Conservation (phyloP, 2,888 invertebrate species). For the Polydrusus pterygomalis region DNA sequence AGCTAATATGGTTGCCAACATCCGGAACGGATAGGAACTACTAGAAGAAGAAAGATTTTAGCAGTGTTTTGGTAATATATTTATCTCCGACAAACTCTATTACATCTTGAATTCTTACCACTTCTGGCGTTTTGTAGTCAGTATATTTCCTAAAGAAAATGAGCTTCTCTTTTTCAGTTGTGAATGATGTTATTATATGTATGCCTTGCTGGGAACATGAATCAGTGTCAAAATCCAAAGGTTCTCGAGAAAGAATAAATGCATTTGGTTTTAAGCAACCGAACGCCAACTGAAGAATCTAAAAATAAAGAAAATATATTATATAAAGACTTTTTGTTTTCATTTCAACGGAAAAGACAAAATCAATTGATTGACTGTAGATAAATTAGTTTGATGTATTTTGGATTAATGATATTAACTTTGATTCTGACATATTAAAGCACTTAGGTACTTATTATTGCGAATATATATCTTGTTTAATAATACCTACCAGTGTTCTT, state of each 20-base stretch:
- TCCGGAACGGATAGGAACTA: too few relatives aligned
- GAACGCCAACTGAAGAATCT: constrained; percentile 53
- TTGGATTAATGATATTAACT: too few relatives aligned
- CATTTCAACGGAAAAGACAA: too few relatives aligned
- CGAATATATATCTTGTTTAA: too few relatives aligned
- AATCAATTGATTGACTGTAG: too few relatives aligned
- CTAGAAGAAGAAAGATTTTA: too few relatives aligned
- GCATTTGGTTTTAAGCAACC: constrained; percentile 59
- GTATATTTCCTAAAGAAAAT: constrained; percentile 73
- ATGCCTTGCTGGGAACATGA: constrained; percentile 4
- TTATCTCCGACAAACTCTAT: neutral
- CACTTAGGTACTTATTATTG: too few relatives aligned
- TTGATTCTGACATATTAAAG: too few relatives aligned
- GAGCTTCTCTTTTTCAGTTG: constrained; percentile 74
- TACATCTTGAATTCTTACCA: constrained; percentile 12
- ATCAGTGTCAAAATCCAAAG: constrained; percentile 23
- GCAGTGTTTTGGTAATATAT: too few relatives aligned
- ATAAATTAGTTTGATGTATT: too few relatives aligned
- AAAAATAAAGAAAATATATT: constrained; percentile 55
- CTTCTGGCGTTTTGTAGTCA: constrained; percentile 55
- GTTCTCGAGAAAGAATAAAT: constrained; percentile 78
- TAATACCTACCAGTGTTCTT: constrained; percentile 70
- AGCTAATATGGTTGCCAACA: too few relatives aligned
- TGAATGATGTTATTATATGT: constrained; percentile 72
- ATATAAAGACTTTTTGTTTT: too few relatives aligned